Evolutionary conservation across 2,797 vertebrate genomes (phyloP).

Genomic region (Poecilia velifera): DNA sequence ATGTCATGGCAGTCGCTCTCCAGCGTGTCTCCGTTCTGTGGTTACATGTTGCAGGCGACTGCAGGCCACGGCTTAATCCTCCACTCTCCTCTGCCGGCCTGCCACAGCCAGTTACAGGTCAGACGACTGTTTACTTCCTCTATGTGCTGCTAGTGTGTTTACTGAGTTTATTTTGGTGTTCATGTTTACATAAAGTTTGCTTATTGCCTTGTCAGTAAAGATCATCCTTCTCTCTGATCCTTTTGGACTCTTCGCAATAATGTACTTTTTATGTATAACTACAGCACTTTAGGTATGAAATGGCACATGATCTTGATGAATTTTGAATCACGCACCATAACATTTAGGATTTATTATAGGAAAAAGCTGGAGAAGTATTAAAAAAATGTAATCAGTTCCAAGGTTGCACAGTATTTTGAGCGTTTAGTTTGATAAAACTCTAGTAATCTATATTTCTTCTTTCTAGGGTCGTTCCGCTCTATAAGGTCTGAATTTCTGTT

Average conservation of each 20-base stretch:
- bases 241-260: background rate
- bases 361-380: background rate
- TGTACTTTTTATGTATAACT: background rate
- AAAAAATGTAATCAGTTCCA: background rate
- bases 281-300: background rate
- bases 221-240: background rate
- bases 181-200: background rate
- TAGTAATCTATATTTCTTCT: background rate
- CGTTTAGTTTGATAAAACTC: background rate
- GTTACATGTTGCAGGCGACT: constrained; percentile 55
- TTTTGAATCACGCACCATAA: background rate
- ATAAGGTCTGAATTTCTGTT: constrained; percentile 1
- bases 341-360: background rate
- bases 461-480: background rate
- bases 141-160: background rate
- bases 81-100: constrained; percentile 76
- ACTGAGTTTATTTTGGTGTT: background rate
- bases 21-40: constrained; percentile 57
- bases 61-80: constrained; percentile 54
- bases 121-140: constrained; percentile 29
- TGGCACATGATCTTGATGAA: background rate
- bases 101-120: constrained; percentile 72
- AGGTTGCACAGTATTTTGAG: background rate
- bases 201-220: background rate
- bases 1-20: constrained; percentile 68